phyloP scores from a whole-genome alignment of 2,888 invertebrate genomes.

The Sarcophaga subvicina region DNA sequence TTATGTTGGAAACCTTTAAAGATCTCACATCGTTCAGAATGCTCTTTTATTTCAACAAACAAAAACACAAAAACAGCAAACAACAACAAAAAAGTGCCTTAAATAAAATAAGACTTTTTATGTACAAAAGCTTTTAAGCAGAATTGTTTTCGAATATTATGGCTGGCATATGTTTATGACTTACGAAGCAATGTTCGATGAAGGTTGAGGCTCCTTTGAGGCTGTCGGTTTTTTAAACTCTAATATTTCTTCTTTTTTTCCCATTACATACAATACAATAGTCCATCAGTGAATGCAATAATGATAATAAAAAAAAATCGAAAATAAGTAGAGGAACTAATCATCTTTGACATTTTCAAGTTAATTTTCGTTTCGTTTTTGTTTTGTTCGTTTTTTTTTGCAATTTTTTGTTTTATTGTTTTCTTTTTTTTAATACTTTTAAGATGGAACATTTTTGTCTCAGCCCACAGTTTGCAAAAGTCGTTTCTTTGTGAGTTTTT shows the following conservation, averaged over 20 bases:
- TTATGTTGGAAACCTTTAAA: conserved; percentile 59
- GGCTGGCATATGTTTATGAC: conserved; percentile 60
- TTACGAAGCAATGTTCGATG: neutral
- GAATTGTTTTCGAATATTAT: conserved; percentile 1
- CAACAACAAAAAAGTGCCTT: conserved; percentile 22
- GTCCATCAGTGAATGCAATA: neutral
- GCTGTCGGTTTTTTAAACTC: neutral
- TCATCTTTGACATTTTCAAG: conserved; percentile 69
- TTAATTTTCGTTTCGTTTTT: conserved; percentile 62
- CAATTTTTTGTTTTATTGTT: neutral
- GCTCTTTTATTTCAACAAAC: neutral
- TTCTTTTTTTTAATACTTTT: conserved; percentile 9
- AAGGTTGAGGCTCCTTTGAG: conserved; percentile 6
- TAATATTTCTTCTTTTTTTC: neutral
- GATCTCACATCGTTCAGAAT: neutral
- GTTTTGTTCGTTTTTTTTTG: neutral
- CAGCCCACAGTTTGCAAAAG: neutral
- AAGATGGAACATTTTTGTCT: neutral
- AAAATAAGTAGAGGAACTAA: conserved; percentile 65
- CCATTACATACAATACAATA: neutral
- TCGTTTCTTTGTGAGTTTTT: neutral
- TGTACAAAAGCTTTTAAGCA: conserved; percentile 15
- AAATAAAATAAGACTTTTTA: conserved; percentile 63
- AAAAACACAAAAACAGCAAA: conserved; percentile 1
- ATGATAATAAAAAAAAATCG: conserved; percentile 20